Conservation (phyloP, 2,888 invertebrate genomes). For the Cremastinae sp. region DNA sequence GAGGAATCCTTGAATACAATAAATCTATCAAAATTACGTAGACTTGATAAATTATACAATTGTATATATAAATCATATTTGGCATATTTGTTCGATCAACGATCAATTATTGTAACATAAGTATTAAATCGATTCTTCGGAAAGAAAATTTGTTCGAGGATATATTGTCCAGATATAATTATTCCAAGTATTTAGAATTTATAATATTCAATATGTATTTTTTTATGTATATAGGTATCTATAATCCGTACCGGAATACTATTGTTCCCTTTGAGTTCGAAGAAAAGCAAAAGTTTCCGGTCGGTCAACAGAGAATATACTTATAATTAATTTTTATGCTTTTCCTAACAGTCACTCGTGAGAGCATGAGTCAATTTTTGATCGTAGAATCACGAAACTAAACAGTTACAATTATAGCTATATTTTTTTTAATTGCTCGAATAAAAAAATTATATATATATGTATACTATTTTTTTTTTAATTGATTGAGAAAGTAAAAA, state of each 20-base stretch:
- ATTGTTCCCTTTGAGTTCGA: constrained; percentile 21
- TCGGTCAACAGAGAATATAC: constrained; percentile 17
- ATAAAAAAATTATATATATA: too few species aligned
- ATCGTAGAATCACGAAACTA: background rate
- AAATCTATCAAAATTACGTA: too few species aligned
- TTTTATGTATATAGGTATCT: constrained; percentile 21
- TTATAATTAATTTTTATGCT: background rate
- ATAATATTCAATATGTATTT: constrained; percentile 7
- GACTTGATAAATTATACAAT: too few species aligned
- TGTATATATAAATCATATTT: background rate
- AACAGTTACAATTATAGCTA: background rate
- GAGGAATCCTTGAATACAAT: too few species aligned
- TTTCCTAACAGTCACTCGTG: too few species aligned
- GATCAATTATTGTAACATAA: background rate
- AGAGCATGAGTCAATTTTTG: too few species aligned
- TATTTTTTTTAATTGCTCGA: too few species aligned
- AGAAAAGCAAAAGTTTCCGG: constrained; percentile 19
- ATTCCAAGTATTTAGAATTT: background rate
- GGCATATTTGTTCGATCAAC: too few species aligned
- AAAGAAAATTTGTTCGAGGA: constrained; percentile 1
- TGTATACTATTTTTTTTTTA: too few species aligned
- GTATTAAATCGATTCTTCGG: constrained; percentile 4
- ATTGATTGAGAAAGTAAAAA: too few species aligned
- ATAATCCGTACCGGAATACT: constrained; percentile 26
- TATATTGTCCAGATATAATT: background rate